Evolutionary conservation across 2,113 vertebrate genomes (phyloP).

Genomic region (Dolichotis patagonum): DNA sequence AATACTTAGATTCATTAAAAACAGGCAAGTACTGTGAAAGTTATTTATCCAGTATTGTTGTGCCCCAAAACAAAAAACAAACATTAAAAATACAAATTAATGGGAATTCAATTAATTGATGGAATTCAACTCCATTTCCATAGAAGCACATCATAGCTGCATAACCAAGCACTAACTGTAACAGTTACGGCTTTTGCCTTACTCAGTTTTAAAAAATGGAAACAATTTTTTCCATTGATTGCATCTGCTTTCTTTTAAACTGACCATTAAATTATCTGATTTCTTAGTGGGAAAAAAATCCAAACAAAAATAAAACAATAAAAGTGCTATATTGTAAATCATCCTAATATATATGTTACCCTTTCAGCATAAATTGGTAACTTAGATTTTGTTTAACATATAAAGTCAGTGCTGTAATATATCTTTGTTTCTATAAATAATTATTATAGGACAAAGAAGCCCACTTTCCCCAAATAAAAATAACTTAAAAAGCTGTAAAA

Average conservation of each 20-base stretch:
- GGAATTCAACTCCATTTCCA: constrained; percentile 71
- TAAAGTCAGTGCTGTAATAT: constrained; percentile 87
- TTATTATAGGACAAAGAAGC: constrained; percentile 86
- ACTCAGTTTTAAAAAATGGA: constrained; percentile 76
- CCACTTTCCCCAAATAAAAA: constrained; percentile 84
- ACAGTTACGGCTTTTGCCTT: constrained; percentile 81
- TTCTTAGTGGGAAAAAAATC: constrained; percentile 77
- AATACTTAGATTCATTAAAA: constrained; percentile 90
- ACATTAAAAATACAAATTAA: constrained; percentile 77
- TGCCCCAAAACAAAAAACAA: constrained; percentile 83
- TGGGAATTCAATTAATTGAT: constrained; percentile 36
- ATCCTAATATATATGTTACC: constrained; percentile 85
- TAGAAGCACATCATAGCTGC: constrained; percentile 78
- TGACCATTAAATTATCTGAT: constrained; percentile 77
- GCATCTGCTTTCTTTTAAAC: constrained; percentile 83
- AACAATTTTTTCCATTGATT: constrained; percentile 82
- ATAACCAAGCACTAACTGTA: constrained; percentile 55
- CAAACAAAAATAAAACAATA: constrained; percentile 77
- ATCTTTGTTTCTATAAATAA: constrained; percentile 89
- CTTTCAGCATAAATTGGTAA: constrained; percentile 84
- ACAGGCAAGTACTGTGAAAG: constrained; percentile 86
- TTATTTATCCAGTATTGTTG: constrained; percentile 86
- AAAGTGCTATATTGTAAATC: constrained; percentile 88
- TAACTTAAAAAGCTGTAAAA: constrained; percentile 84
- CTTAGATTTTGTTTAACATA: constrained; percentile 84